Evolutionary conservation across 2,888 invertebrate species (phyloP), one percentile per base, ranked within the genome.

Genomic region (Diaprepes abbreviatus): DNA sequence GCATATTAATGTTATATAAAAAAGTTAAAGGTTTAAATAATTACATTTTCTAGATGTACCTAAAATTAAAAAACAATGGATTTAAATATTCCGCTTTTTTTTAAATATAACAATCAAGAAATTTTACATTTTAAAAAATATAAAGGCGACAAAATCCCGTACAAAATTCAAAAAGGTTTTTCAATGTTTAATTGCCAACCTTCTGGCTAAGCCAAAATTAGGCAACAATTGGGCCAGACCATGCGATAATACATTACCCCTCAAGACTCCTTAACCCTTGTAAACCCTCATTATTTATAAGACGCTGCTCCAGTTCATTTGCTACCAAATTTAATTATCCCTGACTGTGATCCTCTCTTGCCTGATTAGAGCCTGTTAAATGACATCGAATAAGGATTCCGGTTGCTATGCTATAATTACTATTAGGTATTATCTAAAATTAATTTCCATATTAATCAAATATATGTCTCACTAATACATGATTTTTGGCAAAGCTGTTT

Each of bases 221-320:
- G 48, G 28, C 48, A 28, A 50, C 28, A 50, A 28, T 50, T 50
- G 48, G 28, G 7, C 28, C 28, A 50, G 14, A 28, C 48, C 28
- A 14, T 28, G 48, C 48, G 28, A 50, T 28, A 28, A 50, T 50
- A 50, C 48, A 50, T 50, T 28, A 50, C 48, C 28, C 48, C 9
- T 50, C 6, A 50, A 50, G 28, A 28, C 12, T 50, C 14, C 12
- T 50, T 50, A 50, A 50, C 48, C 48, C 48, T 50, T 50, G 48
- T 50, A 50, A 50, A 24, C 48, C 48, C 48, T 50, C 48, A 50
- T 50, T 50, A 50, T 50, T 50, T 50, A 50, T 50, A 50, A 50
- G 48, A 50, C 16, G 28, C 48, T 14, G 48, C 48, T 50, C 5
- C 48, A 50, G 28, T 50, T 50, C 48, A 50, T 50, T 50, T 50